phyloP scores from a whole-genome alignment of 2,888 invertebrate species.

The Chaetogeoica ovagalla region DNA sequence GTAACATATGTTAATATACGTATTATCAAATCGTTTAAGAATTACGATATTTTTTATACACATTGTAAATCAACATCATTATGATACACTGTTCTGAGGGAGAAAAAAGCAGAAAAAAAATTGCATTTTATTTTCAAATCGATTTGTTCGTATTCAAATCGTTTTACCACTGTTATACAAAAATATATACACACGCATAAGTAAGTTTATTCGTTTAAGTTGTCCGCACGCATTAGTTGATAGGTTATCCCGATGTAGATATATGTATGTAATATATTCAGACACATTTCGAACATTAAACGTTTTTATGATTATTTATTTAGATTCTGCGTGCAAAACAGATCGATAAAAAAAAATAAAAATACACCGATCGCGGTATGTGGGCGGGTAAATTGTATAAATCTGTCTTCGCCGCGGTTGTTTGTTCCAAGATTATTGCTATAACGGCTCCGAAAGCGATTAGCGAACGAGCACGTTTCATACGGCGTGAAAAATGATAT shows the following conservation, averaged over 20 bases:
- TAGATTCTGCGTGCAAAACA: not conserved
- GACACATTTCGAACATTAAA: not conserved
- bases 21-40: no score
- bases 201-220: not conserved
- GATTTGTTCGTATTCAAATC: not conserved
- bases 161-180: not conserved
- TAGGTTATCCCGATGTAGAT: not conserved
- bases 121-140: not conserved
- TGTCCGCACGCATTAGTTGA: not conserved
- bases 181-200: not conserved
- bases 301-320: constrained; percentile 24
- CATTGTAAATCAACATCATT: no score
- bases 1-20: no score
- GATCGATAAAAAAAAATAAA: constrained; percentile 4
- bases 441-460: constrained; percentile 16
- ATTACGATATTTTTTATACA: no score
- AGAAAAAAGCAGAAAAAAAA: not conserved
- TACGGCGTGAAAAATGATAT: constrained; percentile 26
- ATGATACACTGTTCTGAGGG: no score
- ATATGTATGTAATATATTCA: not conserved
- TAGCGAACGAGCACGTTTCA: constrained; percentile 34
- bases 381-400: constrained; percentile 34
- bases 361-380: not conserved
- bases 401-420: constrained; percentile 25
- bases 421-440: not conserved